phyloP scores from a whole-genome alignment of 2,888 invertebrate species.

The Cacoxenus indagator region DNA sequence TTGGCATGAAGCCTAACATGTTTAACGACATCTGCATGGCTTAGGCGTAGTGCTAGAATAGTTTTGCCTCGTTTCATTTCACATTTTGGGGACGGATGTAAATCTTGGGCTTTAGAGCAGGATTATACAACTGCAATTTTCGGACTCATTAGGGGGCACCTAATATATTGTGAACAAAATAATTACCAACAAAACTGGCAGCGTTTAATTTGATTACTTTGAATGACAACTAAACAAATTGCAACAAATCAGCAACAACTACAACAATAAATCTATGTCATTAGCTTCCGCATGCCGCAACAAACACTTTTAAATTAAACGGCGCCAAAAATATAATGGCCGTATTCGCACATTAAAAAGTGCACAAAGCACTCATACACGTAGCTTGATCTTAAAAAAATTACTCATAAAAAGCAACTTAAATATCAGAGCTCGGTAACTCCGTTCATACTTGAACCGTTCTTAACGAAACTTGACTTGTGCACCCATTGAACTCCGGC shows the following conservation, averaged over 20 bases:
- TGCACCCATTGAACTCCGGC: neutral
- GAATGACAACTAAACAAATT: neutral
- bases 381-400: neutral
- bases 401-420: neutral
- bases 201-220: neutral
- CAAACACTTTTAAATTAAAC: neutral
- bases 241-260: neutral
- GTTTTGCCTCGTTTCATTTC: too few relatives aligned
- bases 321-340: neutral
- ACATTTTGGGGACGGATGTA: neutral
- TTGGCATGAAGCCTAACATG: too few relatives aligned
- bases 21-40: too few relatives aligned
- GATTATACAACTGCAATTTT: neutral
- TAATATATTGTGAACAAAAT: neutral
- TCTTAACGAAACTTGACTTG: neutral
- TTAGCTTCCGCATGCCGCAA: slow-evolving; percentile 13
- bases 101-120: neutral
- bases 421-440: neutral
- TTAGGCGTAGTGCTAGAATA: too few relatives aligned
- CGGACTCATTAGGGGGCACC: neutral
- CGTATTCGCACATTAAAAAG: slow-evolving; percentile 1
- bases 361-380: neutral
- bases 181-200: neutral
- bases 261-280: neutral
- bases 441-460: neutral